Base-by-base conservation (phyloP, 2,113 vertebrate species). In the Entomyzon cyanotis region DNA sequence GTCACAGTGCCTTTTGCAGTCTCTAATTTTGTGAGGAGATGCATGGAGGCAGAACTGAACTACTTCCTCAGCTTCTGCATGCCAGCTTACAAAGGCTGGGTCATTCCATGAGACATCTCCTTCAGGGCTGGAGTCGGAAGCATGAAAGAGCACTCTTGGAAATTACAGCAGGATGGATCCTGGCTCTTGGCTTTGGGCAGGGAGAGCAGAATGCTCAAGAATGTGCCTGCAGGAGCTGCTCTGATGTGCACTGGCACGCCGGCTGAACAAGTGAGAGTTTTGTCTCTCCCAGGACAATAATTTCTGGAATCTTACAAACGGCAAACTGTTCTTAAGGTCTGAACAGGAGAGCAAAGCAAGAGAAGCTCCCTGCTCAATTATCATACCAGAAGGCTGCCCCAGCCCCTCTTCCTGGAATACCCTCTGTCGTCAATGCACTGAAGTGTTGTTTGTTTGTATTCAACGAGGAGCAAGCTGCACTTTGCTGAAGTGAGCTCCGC, bases 21-120 rank as follows among this genome's bases (percentile, higher is more conserved):
- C 70, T 60, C 77, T 93, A n/a, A 92, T 87, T 96, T 88, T 82
- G 83, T 20, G 93, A 53, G 65, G 83, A 89, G 74, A 63, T 15
- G 80, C 85, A 70, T 1, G 20, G 73, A 42, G 70, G 89, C 82
- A 95, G 89, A 89, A 81, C 85, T 52, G 87, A 93, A 56, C 78
- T 28, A 7, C 75, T 84, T 86, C 75, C 82, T 58, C 46, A 84
- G 46, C 62, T 81, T 15, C 90, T 76, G 62, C 11, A 4, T 35
- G 67, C 73, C 77, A 79, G 1, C 41, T 74, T 41, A 58, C 60
- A 93, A 75, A 88, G 81, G 56, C 88, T 87, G 87, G 56, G 52
- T 31, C 49, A 84, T 90, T 84, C 70, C 58, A 20, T 1, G 25
- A 27, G 7, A 53, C 67, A 65, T 68, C 79, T 85, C 62, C 31